Percentiles rank a stretch among this genome's conserved stretches.
phyloP scores from a whole-genome alignment of 2,113 vertebrate species.

The Neolamprologus sp. region DNA sequence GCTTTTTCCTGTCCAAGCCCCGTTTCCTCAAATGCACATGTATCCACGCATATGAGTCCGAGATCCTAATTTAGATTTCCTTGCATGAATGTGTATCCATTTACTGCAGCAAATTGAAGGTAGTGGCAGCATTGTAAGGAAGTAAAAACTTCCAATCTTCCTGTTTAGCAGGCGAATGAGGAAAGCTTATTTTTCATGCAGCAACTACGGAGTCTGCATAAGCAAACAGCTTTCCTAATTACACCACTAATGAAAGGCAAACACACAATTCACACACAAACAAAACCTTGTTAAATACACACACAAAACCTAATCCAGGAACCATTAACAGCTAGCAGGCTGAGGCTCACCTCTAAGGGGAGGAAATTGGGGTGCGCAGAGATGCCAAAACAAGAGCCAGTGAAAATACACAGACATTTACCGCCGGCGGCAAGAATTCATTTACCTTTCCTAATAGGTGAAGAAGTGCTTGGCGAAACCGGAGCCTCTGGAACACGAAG shows the following conservation, averaged over 20 bases:
- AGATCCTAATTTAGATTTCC: constrained; percentile 20
- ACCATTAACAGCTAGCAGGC: constrained; percentile 15
- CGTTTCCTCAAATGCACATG: not conserved
- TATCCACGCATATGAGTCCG: not conserved
- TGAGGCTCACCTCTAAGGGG: constrained; percentile 1
- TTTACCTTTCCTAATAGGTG: constrained; percentile 85
- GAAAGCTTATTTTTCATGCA: not conserved
- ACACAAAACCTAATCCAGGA: constrained; percentile 9
- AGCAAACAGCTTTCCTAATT: constrained; percentile 38
- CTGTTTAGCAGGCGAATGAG: constrained; percentile 19
- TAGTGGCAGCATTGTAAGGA: not conserved
- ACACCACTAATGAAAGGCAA: constrained; percentile 39
- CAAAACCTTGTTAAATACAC: not conserved
- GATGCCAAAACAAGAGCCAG: not conserved
- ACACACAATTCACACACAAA: constrained; percentile 1
- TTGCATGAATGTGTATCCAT: constrained; percentile 18
- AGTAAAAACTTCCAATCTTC: constrained; percentile 21
- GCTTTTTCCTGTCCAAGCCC: not conserved
- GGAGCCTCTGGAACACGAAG: constrained; percentile 86
- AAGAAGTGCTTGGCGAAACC: constrained; percentile 75
- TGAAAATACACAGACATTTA: not conserved
- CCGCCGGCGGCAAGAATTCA: not conserved
- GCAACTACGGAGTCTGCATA: not conserved
- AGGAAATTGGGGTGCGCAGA: constrained; percentile 19
- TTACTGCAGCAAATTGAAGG: constrained; percentile 10